A percentile compares a stretch with the other conserved stretches of the same genome.
phyloP scores from a whole-genome alignment of 2,888 invertebrate species.

The Rotaria macrura region DNA sequence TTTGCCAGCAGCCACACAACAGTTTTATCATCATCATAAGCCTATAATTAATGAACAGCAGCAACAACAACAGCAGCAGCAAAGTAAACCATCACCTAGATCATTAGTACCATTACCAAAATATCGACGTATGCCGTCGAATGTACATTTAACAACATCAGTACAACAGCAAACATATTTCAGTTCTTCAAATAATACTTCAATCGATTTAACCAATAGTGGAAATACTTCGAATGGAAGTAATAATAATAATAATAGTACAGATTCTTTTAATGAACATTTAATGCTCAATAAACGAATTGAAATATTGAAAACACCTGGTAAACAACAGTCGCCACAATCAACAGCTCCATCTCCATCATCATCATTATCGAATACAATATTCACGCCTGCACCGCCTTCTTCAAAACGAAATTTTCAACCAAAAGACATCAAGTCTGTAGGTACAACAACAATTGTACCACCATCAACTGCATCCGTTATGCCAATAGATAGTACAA shows the following conservation, averaged over 20 bases:
- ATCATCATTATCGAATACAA: not conserved
- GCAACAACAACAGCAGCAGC: not conserved
- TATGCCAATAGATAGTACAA: not conserved
- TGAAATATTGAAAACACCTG: not conserved
- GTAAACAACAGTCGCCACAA: not conserved
- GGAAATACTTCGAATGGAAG: not conserved
- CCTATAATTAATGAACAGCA: not conserved
- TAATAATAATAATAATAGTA: not conserved
- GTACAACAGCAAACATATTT: not conserved
- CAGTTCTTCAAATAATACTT: not conserved
- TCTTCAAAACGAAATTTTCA: not conserved
- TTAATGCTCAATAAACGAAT: not conserved
- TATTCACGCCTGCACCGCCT: not conserved
- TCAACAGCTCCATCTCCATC: not conserved
- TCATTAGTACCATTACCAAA: not conserved
- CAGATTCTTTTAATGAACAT: conserved; percentile 14
- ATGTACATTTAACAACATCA: not conserved
- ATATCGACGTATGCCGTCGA: not conserved
- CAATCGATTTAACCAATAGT: not conserved
- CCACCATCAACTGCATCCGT: not conserved
- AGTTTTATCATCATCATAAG: not conserved
- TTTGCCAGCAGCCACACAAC: not conserved
- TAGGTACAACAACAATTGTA: not conserved
- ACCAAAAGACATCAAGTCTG: not conserved
- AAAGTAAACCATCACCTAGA: not conserved